These are phyloP conservation scores for Pimpla rufipes DNA, from an alignment of 2,888 invertebrate genomes.

Conservation along the genomic window DNA sequence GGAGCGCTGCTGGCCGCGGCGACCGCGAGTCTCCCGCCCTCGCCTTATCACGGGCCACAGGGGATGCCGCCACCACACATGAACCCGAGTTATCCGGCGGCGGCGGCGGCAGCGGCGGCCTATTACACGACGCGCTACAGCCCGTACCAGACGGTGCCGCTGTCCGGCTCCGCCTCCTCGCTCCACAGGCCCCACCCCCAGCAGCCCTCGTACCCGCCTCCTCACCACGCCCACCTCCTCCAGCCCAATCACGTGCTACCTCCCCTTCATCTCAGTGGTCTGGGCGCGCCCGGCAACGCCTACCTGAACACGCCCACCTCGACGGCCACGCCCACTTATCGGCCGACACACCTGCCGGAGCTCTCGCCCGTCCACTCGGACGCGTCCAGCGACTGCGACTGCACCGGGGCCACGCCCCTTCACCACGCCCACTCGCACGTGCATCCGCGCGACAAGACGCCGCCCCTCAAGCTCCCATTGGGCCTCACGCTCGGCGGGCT, in stretches of 20 bases:
- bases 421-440: conserved; percentile 60
- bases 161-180: conserved; percentile 86
- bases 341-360: conserved; percentile 84
- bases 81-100: conserved; percentile 84
- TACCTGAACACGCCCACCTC: conserved; percentile 75
- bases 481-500: conserved; percentile 74
- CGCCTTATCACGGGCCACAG: conserved; percentile 80
- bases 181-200: conserved; percentile 86
- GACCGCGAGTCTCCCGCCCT: conserved; percentile 88
- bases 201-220: conserved; percentile 80
- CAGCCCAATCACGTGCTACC: conserved; percentile 75
- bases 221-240: conserved; percentile 75
- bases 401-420: conserved; percentile 60
- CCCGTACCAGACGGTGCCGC: conserved; percentile 87
- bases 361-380: conserved; percentile 80
- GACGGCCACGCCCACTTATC: conserved; percentile 80
- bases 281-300: conserved; percentile 76
- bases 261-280: conserved; percentile 76
- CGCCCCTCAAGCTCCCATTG: conserved; percentile 73
- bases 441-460: conserved; percentile 61
- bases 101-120: conserved; percentile 87
- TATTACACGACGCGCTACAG: conserved; percentile 87
- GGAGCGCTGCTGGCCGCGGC: conserved; percentile 97
- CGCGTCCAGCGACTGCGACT: conserved; percentile 81
- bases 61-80: conserved; percentile 87